A percentile compares a stretch with the other conserved stretches of the same genome.
Evolutionary conservation across 2,888 invertebrate genomes (phyloP).

Genomic region (Hypomecis atomaria): DNA sequence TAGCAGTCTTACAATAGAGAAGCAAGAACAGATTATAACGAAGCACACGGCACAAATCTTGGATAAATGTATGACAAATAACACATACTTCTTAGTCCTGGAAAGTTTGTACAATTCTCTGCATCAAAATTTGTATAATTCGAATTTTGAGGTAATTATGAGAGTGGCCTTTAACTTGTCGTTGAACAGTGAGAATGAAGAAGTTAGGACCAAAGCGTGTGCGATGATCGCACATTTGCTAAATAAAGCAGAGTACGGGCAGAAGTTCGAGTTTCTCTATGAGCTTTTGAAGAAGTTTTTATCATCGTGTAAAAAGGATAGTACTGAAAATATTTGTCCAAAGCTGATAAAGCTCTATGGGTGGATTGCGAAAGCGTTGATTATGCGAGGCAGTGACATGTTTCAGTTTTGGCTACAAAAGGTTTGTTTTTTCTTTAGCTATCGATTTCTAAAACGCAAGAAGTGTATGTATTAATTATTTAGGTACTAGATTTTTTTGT

Average conservation of each 20-base stretch:
- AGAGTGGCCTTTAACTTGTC: constrained; percentile 64
- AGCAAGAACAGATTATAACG: constrained; percentile 60
- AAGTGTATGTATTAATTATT: too few relatives aligned
- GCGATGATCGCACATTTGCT: constrained; percentile 83
- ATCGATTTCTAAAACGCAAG: too few relatives aligned
- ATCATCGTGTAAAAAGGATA: constrained; percentile 51
- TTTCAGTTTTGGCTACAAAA: constrained; percentile 75
- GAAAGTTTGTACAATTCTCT: constrained; percentile 82
- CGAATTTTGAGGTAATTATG: constrained; percentile 65
- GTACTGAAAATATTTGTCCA: constrained; percentile 53
- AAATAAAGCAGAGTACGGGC: constrained; percentile 81
- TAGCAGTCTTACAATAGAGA: constrained; percentile 62
- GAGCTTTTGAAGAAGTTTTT: constrained; percentile 63
- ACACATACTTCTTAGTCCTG: constrained; percentile 68
- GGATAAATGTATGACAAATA: constrained; percentile 58
- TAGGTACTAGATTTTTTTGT: too few relatives aligned
- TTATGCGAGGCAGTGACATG: constrained; percentile 69
- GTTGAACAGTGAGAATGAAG: constrained; percentile 60
- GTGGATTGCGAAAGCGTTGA: constrained; percentile 72
- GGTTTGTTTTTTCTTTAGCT: constrained; percentile 50
- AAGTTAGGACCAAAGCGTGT: constrained; percentile 71
- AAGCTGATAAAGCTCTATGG: constrained; percentile 68
- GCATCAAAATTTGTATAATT: constrained; percentile 65
- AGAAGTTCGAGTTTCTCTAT: constrained; percentile 70
- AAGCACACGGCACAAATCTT: constrained; percentile 62